Base-by-base conservation (phyloP, 1,140 invertebrate genomes). In the Bombus terrestris region DNA sequence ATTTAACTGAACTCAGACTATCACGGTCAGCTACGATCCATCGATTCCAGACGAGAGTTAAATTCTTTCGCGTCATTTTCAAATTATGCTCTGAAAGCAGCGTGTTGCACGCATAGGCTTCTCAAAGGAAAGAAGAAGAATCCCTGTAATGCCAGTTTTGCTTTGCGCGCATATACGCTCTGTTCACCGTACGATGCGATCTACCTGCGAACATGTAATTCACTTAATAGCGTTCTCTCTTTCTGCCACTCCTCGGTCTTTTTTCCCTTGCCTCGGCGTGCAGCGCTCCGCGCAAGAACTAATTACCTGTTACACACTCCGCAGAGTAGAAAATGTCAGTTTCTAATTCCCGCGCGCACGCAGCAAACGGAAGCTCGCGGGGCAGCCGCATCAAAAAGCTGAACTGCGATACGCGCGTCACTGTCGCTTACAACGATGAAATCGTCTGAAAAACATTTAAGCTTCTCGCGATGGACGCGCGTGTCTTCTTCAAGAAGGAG, bases 231-330 rank as follows among this genome's bases (percentile, higher is more conserved):
- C 78, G 78, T 83, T 83, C 86, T 83, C 71, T 87, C 77, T 43
- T 47, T 85, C 73, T 73, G 81, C n/a, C 78, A 32, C 78, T 59
- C 35, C 66, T 78, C 81, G 41, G 8, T 81, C 83, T 79, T 82
- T 83, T 39, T 83, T 66, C 69, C 76, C 57, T 64, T n/a, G 37
- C 53, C 9, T 9, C n/a, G 41, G 43, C 83, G 66, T 82, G 62
- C 59, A 79, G 15, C 43, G 12, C 79, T 84, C 72, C 66, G 84
- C 80, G 86, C 86, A 86, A 91, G 74, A 87, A 86, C 83, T 92
- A 92, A 92, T 92, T 91, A 92, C 78, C 88, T 89, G 86, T 92
- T 92, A 91, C 89, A 92, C 91, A 93, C 92, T 92, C 84, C 78
- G 87, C 80, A 87, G 86, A 93, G 92, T 92, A 93, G 91, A 92